Conservation (phyloP, 2,113 vertebrate species). For the Ochotona curzoniae region DNA sequence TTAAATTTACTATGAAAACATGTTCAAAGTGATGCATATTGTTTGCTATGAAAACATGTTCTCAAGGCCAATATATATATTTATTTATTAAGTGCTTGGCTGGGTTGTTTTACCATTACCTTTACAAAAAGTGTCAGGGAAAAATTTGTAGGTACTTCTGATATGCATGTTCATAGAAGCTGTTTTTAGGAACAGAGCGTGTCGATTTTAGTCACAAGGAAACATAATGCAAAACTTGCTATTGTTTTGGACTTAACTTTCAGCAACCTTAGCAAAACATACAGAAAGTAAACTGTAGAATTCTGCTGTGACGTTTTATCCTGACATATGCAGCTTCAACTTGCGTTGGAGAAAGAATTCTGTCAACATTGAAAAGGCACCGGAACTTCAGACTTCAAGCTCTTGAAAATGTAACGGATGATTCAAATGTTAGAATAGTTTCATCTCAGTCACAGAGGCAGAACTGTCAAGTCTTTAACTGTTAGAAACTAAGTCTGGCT, state of each 20-base stretch:
- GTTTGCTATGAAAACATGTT: background rate
- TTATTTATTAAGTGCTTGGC: no score
- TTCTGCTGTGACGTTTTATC: background rate
- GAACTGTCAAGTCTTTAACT: background rate
- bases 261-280: background rate
- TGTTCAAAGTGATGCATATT: background rate
- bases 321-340: background rate
- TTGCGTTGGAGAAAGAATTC: slow-evolving; percentile 1
- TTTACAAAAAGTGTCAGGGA: background rate
- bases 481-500: background rate
- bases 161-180: background rate
- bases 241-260: background rate
- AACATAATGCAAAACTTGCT: background rate
- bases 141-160: slow-evolving; percentile 1
- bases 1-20: slow-evolving; percentile 36
- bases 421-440: background rate
- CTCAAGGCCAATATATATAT: background rate
- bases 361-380: background rate
- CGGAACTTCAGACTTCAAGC: background rate
- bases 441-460: background rate
- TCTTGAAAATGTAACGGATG: background rate
- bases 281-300: background rate
- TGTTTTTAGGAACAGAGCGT: background rate
- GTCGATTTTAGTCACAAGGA: slow-evolving; percentile 1
- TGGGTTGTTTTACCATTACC: background rate